Conservation (phyloP, 1,140 invertebrate species). For the Anastrepha obliqua region DNA sequence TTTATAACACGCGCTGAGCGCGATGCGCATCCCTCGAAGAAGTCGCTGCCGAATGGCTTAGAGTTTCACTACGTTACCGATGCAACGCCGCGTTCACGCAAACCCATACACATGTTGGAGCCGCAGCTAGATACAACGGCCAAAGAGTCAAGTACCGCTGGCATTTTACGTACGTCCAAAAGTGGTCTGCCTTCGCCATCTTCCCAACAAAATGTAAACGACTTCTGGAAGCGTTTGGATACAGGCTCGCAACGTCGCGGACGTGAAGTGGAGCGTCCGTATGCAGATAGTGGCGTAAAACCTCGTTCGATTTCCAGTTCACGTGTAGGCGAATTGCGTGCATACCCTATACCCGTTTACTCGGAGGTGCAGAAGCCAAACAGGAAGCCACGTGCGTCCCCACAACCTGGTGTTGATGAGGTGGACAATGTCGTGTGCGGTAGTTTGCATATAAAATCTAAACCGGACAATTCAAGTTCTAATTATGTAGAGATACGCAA, state of each 20-base stretch:
- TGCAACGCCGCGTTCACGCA: conserved; percentile 80
- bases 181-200: conserved; percentile 62
- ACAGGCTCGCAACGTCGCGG: conserved; percentile 35
- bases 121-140: conserved; percentile 6
- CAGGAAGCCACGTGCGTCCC: background rate
- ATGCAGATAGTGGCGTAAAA: conserved; percentile 54
- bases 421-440: conserved; percentile 66
- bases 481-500: conserved; percentile 67
- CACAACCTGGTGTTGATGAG: conserved; percentile 29
- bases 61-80: conserved; percentile 79
- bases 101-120: conserved; percentile 78
- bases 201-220: conserved; percentile 75
- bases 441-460: conserved; percentile 67
- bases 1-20: conserved; percentile 67
- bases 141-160: conserved; percentile 59
- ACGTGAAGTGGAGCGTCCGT: background rate
- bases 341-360: conserved; percentile 69
- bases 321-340: conserved; percentile 62
- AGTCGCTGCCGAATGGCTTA: conserved; percentile 63
- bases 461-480: conserved; percentile 50
- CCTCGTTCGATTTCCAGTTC: conserved; percentile 70
- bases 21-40: conserved; percentile 66
- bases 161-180: conserved; percentile 68
- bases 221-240: conserved; percentile 80
- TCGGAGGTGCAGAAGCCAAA: conserved; percentile 71